Evolutionary conservation across 2,888 invertebrate genomes (phyloP), one percentile per base, ranked within the genome.

Genomic region (Eupeodes luniger): DNA sequence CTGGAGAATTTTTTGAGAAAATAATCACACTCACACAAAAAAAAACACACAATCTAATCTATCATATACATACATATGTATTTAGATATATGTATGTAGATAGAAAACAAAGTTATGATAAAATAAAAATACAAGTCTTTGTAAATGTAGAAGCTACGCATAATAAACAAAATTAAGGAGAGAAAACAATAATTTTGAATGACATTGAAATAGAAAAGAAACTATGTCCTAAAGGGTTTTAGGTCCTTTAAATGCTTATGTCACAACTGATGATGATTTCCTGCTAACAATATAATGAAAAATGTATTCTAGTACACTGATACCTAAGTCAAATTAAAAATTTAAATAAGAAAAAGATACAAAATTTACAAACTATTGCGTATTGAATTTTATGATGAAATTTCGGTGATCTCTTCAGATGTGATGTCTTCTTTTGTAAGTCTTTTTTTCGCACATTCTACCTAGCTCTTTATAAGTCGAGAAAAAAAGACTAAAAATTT

Each of bases 381-480:
- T 51, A 67, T 34, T 49, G 66, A 67, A 51, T 49, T 67, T 67
- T 61, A 61, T 61, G 34, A 61, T 36, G 7, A n/a, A 61, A 14
- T 61, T 62, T 75, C 61, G 51, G 9, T 36, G 5, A 59, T 51
- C 66, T 27, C 27, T 27, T 27, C 27, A 2, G 27, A n/a, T 66
- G 14, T 51, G 19, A n/a, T 55, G 19, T 34, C 6, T 44, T 80
- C 12, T 2, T 34, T 67, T 75, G 16, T 19, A 53, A 67, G 72
- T 77, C 61, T 77, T 55, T 49, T 49, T 75, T 57, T 70, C 10
- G 27, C 61, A 44, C 47, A 51, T 69, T 53, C 62, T 49, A 16
- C 3, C 36, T 4, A 44, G n/a, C 19, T 11, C 62, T 64, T n/a
- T 16, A 16, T 51, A 2, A 27, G 69, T 3, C 40, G 40, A 40